Evolutionary conservation across 2,797 vertebrate genomes (phyloP), one percentile per base, ranked within the genome.

Genomic region (Pelodytes ibericus): DNA sequence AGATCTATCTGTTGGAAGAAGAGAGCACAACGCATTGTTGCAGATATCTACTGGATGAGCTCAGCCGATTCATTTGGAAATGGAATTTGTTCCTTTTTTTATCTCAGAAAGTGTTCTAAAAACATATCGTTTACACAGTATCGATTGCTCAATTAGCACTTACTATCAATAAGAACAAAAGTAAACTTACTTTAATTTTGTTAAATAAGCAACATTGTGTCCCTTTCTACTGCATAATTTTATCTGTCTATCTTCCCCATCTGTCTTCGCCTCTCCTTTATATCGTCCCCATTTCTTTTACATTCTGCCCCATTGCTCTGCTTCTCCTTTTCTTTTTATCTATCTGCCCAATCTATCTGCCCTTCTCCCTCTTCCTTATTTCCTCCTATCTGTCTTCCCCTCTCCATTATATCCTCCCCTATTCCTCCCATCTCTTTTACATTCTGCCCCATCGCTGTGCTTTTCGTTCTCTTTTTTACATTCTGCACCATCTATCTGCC

Each of bases 1-100:
- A 78, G 59, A 70, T 36, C 59, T 31, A 33, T 56, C 70, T 76
- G 8, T 63, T 13, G 60, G 44, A 68, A 41, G 44, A 56, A n/a
- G 18, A 61, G 58, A 6, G 22, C 11, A 20, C 3, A 6, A 10
- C 11, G 56, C 24, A 58, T 58, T 27, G 24, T 58, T 16, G 3
- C 8, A 10, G 41, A 44, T 1, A 16, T 44, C 11, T 11, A 6
- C 18, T 44, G 18, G 11, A 44, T 44, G 41, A 44, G 41, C 13
- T 44, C 41, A 44, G 41, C 3, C 41, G 13, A 16, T 36, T 16
- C 18, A 10, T 13, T 10, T 44, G 41, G 5, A 10, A 44, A 3
- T 10, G 10, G 41, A 16, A 44, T 13, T 44, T 44, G 13, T 36
- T 13, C 13, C 18, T 10, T 44, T 13, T 16, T 10, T 13, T 3